Conservation (phyloP, 1,140 invertebrate genomes). For the Aphis gossypii region DNA sequence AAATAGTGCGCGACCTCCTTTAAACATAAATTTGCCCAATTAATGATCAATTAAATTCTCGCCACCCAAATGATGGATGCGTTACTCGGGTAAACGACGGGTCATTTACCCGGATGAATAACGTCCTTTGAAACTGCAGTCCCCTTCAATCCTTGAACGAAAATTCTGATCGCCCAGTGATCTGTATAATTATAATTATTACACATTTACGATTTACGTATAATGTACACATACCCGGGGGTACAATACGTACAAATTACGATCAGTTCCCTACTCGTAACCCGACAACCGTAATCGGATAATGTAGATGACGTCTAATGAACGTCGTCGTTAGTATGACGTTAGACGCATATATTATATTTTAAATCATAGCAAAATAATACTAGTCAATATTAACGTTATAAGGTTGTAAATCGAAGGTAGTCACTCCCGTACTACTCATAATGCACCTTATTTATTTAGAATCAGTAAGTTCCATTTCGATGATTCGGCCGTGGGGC, state of each 20-base stretch:
- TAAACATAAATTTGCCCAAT: not conserved
- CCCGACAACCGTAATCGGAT: not conserved
- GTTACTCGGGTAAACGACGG: not conserved
- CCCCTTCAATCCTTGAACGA: not conserved
- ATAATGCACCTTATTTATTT: not conserved
- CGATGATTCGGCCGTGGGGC: no score
- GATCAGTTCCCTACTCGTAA: not conserved
- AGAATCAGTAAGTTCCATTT: not conserved
- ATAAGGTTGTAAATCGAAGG: not conserved
- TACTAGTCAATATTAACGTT: not conserved
- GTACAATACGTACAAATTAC: not conserved
- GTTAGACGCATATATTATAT: not conserved
- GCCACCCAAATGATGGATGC: no score
- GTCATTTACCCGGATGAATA: not conserved
- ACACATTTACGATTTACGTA: not conserved
- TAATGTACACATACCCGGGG: not conserved
- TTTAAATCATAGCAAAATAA: not conserved
- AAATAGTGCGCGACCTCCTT: not conserved
- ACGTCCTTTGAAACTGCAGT: not conserved
- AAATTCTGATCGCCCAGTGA: not conserved
- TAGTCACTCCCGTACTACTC: not conserved
- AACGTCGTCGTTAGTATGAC: not conserved
- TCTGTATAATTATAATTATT: not conserved
- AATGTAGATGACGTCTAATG: not conserved
- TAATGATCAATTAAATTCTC: not conserved